phyloP scores from a whole-genome alignment of 2,113 vertebrate genomes.

The Symphodus melops region DNA sequence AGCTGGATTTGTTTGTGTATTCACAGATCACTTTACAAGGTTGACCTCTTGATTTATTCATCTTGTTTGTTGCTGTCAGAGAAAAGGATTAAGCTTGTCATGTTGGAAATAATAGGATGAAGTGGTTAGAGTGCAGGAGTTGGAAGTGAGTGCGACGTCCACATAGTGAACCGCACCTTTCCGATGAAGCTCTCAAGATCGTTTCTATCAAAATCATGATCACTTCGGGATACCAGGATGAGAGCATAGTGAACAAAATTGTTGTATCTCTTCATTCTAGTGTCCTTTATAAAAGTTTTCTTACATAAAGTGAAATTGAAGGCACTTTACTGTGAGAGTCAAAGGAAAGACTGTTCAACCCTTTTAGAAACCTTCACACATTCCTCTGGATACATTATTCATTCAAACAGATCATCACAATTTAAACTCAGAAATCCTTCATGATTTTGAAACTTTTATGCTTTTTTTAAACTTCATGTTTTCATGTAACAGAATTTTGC shows the following conservation, averaged over 20 bases:
- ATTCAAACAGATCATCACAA: not conserved
- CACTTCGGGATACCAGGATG: not conserved
- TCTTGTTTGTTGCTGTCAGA: slow-evolving; percentile 12
- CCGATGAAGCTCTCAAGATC: not conserved
- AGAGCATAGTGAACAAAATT: not conserved
- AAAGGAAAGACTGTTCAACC: not conserved
- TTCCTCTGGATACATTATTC: not conserved
- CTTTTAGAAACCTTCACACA: not conserved
- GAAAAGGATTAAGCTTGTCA: not conserved
- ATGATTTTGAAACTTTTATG: not conserved
- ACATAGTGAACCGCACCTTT: not conserved
- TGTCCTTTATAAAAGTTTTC: not conserved
- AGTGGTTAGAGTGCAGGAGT: not conserved
- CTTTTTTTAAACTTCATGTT: not conserved
- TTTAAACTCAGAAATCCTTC: not conserved
- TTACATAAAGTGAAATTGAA: not conserved
- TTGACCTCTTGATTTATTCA: slow-evolving; percentile 31
- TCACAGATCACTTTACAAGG: slow-evolving; percentile 19
- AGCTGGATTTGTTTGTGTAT: not conserved
- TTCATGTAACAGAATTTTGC: not conserved
- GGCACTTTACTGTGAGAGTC: not conserved
- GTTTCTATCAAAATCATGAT: not conserved
- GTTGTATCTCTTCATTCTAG: not conserved
- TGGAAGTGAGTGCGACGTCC: slow-evolving; percentile 1
- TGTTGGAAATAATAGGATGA: slow-evolving; percentile 21